phyloP scores from a whole-genome alignment of 2,797 vertebrate species.

The Anas capensis region DNA sequence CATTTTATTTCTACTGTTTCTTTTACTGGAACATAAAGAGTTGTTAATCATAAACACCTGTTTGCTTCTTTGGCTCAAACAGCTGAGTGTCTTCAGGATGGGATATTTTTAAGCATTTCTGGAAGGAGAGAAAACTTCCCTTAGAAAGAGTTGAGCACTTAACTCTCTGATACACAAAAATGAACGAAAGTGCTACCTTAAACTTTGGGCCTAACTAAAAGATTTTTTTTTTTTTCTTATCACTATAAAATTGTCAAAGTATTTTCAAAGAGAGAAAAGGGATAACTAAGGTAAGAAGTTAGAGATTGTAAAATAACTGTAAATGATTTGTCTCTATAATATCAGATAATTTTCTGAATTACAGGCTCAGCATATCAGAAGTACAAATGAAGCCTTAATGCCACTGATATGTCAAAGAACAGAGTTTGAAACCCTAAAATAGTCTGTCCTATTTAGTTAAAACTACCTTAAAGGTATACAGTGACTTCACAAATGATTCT shows the following conservation, averaged over 20 bases:
- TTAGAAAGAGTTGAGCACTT: background rate
- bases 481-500: background rate
- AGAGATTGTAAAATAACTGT: background rate
- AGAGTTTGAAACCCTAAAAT: background rate
- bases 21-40: background rate
- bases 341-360: conserved; percentile 9
- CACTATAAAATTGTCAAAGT: background rate
- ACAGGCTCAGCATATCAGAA: background rate
- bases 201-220: background rate
- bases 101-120: background rate
- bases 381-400: background rate
- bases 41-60: background rate
- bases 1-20: background rate
- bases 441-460: background rate
- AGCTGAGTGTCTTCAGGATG: background rate
- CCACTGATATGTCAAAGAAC: background rate
- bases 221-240: background rate
- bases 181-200: background rate
- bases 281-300: background rate
- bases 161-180: background rate
- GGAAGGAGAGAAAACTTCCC: rapidly evolving
- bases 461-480: background rate
- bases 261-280: background rate
- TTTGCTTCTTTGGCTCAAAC: background rate
- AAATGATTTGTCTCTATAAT: background rate